A percentile compares a stretch with the other conserved stretches of the same genome.
Evolutionary conservation across 1,140 invertebrate genomes (phyloP).

Genomic region (Drosophila lini): DNA sequence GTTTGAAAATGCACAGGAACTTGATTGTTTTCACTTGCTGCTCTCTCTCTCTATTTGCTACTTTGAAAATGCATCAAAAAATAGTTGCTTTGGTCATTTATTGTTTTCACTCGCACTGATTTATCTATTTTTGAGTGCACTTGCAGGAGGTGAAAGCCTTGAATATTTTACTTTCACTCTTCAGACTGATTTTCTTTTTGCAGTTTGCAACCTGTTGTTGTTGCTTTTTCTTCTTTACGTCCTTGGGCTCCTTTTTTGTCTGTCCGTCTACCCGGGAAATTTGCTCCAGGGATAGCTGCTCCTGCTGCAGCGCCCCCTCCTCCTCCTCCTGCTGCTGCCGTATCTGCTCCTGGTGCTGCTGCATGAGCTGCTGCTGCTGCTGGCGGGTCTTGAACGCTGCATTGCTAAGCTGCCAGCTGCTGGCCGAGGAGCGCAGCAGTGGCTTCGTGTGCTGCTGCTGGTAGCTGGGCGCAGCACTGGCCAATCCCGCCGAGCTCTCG

Average conservation of each 20-base stretch:
- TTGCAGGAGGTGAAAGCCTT: slow-evolving; percentile 61
- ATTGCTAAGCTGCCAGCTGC: slow-evolving; percentile 59
- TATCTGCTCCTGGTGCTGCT: slow-evolving; percentile 30
- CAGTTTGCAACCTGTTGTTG: slow-evolving; percentile 12
- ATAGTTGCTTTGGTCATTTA: slow-evolving; percentile 9
- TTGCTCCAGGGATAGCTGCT: neutral
- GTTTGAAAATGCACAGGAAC: slow-evolving; percentile 25
- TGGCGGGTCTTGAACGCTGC: slow-evolving; percentile 51
- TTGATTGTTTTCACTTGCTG: slow-evolving; percentile 10
- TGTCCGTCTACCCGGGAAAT: neutral
- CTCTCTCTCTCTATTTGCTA: slow-evolving; percentile 2
- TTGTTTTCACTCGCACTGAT: slow-evolving; percentile 10
- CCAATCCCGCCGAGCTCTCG: slow-evolving; percentile 30
- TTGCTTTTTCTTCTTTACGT: slow-evolving; percentile 3
- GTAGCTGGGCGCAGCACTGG: slow-evolving; percentile 58
- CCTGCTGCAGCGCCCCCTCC: slow-evolving; percentile 2
- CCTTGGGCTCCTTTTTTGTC: neutral
- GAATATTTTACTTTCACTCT: slow-evolving; percentile 60
- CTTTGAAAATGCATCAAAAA: slow-evolving; percentile 46
- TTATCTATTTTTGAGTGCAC: slow-evolving; percentile 39
- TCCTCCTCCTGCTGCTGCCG: slow-evolving; percentile 8
- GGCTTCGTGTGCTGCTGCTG: slow-evolving; percentile 56
- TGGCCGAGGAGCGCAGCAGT: slow-evolving; percentile 28
- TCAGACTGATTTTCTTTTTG: slow-evolving; percentile 56
- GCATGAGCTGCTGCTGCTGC: slow-evolving; percentile 38